Conservation (phyloP, 1,140 invertebrate species). For the Drosophila arizonae region DNA sequence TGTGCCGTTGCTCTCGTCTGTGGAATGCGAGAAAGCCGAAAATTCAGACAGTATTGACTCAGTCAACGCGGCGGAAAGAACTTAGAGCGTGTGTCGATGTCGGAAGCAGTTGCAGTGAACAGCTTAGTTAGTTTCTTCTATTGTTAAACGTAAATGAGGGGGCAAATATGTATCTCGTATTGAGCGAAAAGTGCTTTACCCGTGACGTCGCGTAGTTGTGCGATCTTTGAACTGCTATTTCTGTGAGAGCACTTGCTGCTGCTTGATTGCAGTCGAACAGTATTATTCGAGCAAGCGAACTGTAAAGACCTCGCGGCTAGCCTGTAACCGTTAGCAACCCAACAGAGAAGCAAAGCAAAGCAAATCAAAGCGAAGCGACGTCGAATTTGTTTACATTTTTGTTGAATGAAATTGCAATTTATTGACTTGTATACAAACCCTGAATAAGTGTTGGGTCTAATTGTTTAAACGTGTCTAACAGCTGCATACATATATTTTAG, state of each 20-base stretch:
- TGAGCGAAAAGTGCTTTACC: slow-evolving; percentile 8
- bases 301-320: slow-evolving; percentile 33
- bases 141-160: neutral
- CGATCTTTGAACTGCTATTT: slow-evolving; percentile 43
- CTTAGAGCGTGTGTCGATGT: slow-evolving; percentile 7
- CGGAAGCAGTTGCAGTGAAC: neutral
- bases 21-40: slow-evolving; percentile 11
- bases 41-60: slow-evolving; percentile 43
- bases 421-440: neutral
- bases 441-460: slow-evolving; percentile 7
- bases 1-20: neutral
- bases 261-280: slow-evolving; percentile 34
- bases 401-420: slow-evolving; percentile 15
- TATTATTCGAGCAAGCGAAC: slow-evolving; percentile 45
- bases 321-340: slow-evolving; percentile 41
- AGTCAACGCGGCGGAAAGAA: slow-evolving; percentile 17
- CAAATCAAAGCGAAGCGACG: neutral
- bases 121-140: neutral
- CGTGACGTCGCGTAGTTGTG: slow-evolving; percentile 62
- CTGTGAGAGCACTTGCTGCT: slow-evolving; percentile 28
- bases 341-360: neutral
- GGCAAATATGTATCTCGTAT: neutral
- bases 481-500: neutral
- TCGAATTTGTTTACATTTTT: slow-evolving; percentile 19
- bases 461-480: slow-evolving; percentile 5